These are phyloP conservation scores for Drosophila kuntzei DNA, from an alignment of 2,888 invertebrate genomes.

Conservation along the genomic window DNA sequence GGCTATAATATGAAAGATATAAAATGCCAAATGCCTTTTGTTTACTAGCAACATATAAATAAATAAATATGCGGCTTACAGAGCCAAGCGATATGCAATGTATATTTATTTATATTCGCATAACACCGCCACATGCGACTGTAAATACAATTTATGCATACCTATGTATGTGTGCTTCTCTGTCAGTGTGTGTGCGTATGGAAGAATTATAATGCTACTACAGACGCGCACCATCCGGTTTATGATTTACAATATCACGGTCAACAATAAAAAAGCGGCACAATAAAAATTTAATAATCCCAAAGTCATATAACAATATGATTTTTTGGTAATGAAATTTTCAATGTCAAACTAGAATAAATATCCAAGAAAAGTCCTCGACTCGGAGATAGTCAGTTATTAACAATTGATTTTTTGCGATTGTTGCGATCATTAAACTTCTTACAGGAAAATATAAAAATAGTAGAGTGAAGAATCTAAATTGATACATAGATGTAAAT, in stretches of 20 bases:
- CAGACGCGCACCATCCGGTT: constrained; percentile 40
- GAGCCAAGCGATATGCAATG: constrained; percentile 54
- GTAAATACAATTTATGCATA: constrained; percentile 66
- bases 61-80: constrained; percentile 75
- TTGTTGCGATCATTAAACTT: too few species aligned
- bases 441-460: too few species aligned
- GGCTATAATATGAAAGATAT: constrained; percentile 48
- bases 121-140: constrained; percentile 52
- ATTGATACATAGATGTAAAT: too few species aligned
- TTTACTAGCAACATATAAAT: constrained; percentile 54
- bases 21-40: constrained; percentile 64
- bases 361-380: background rate
- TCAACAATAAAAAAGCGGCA: constrained; percentile 53
- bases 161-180: constrained; percentile 18
- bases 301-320: constrained; percentile 49
- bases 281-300: constrained; percentile 51
- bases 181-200: constrained; percentile 17
- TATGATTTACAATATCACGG: constrained; percentile 68
- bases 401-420: background rate
- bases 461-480: too few species aligned
- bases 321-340: constrained; percentile 26
- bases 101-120: constrained; percentile 46
- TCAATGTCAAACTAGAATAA: constrained; percentile 45
- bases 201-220: constrained; percentile 53
- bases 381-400: background rate